Percentiles rank a stretch among this genome's conserved stretches.
Evolutionary conservation across 2,888 invertebrate species (phyloP).

Genomic region (Aphrophora alni): DNA sequence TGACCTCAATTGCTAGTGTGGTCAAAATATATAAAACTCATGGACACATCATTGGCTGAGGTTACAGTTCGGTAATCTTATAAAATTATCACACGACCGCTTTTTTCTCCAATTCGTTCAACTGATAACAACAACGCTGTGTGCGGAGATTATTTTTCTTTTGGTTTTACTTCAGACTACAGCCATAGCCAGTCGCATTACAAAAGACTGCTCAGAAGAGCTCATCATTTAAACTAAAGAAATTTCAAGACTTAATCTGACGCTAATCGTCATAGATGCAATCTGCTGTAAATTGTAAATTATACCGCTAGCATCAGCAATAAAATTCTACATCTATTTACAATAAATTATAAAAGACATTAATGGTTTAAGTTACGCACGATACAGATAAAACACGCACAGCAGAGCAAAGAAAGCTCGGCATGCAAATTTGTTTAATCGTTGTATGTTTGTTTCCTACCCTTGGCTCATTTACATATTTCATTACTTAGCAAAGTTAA

Average conservation of each 20-base stretch:
- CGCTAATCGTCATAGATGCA: neutral
- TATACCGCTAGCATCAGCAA: neutral
- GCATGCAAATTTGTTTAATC: conserved; percentile 3
- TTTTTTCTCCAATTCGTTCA: no score
- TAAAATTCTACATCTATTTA: neutral
- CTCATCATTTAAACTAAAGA: no score
- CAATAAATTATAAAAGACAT: conserved; percentile 2
- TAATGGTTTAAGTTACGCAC: neutral
- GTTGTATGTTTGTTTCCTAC: neutral
- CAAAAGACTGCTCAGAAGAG: no score
- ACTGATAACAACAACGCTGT: no score
- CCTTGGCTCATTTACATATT: neutral
- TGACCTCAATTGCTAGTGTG: no score
- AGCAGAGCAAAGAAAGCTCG: conserved; percentile 2
- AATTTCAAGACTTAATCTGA: neutral
- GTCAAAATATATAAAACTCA: no score
- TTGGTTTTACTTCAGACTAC: no score
- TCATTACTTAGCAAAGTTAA: conserved; percentile 6
- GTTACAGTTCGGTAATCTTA: no score
- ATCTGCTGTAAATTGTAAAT: neutral
- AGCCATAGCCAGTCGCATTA: no score
- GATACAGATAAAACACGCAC: neutral
- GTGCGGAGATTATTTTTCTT: no score
- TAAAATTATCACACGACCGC: no score
- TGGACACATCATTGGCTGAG: no score